These are phyloP conservation scores for Pseudococcus viburni DNA, from an alignment of 2,888 invertebrate species.

Conservation along the genomic window DNA sequence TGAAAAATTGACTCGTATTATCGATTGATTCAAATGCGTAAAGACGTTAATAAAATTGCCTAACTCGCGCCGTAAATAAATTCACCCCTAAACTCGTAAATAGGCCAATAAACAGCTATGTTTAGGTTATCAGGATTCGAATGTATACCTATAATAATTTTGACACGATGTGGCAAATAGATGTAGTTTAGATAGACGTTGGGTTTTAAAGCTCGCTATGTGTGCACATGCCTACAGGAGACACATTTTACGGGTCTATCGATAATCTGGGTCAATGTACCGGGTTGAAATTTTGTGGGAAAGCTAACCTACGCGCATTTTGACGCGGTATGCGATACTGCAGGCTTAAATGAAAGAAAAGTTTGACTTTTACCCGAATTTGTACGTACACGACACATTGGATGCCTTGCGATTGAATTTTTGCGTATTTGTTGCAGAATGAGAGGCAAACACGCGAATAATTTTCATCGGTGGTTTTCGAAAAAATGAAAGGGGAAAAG, in stretches of 20 bases:
- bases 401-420: no score
- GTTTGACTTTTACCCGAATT: no score
- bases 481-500: no score
- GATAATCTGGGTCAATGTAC: constrained; percentile 12
- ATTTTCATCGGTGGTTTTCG: no score
- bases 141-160: neutral
- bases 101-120: neutral
- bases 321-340: no score
- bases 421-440: no score
- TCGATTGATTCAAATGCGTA: neutral
- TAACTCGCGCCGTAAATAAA: constrained; percentile 30
- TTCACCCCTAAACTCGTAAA: neutral
- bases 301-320: neutral
- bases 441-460: no score
- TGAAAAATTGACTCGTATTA: neutral
- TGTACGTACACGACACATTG: no score
- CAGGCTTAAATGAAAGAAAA: no score
- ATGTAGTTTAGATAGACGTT: neutral
- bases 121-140: neutral
- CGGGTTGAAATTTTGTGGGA: neutral
- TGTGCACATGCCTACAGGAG: neutral
- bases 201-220: neutral
- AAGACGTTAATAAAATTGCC: constrained; percentile 1
- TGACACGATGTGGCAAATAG: neutral
- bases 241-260: neutral